phyloP scores from a whole-genome alignment of 2,113 vertebrate genomes.

The Gymnarchus niloticus region DNA sequence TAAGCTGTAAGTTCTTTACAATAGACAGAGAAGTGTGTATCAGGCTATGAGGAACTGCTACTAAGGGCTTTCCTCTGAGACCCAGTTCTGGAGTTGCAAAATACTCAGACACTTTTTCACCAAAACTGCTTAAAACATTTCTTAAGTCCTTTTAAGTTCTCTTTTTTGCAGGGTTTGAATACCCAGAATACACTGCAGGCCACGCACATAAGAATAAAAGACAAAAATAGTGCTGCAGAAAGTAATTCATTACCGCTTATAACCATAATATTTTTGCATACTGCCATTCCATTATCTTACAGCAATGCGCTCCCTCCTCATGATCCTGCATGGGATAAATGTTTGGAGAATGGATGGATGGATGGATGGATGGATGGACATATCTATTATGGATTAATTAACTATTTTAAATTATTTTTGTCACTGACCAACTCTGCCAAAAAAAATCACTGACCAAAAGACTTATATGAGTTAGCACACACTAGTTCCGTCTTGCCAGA shows the following conservation, averaged over 20 bases:
- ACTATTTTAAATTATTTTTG: not conserved
- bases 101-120: not conserved
- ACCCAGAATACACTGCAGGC: not conserved
- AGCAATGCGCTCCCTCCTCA: too few relatives aligned
- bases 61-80: not conserved
- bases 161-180: not conserved
- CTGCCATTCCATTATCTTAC: too few relatives aligned
- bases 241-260: not conserved
- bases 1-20: not conserved
- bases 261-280: too few relatives aligned
- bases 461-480: not conserved
- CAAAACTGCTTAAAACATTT: not conserved
- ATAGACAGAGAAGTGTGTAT: not conserved
- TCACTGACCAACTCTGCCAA: not conserved
- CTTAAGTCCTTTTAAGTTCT: not conserved
- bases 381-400: not conserved
- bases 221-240: not conserved
- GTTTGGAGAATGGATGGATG: too few relatives aligned
- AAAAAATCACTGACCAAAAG: too few relatives aligned
- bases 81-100: not conserved
- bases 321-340: too few relatives aligned
- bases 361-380: too few relatives aligned
- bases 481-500: not conserved
- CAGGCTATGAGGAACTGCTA: not conserved
- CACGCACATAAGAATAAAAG: not conserved